These are phyloP conservation scores for Nothoprocta perdicaria DNA, from an alignment of 2,113 vertebrate species.

Conservation along the genomic window DNA sequence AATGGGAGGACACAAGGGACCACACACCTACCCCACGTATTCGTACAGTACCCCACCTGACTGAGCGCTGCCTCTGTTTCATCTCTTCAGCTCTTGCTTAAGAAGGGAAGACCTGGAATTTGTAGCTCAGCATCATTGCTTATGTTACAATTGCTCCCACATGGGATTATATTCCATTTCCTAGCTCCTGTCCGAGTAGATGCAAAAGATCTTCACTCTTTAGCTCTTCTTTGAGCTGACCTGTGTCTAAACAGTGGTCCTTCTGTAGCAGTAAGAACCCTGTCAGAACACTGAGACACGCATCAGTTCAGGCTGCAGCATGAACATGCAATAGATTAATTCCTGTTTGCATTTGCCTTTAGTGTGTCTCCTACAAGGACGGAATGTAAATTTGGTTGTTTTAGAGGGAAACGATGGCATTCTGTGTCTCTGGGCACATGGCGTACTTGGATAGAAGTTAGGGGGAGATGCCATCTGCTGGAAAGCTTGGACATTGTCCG, in stretches of 20 bases:
- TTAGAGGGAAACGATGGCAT: background rate
- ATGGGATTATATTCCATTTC: background rate
- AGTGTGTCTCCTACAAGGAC: background rate
- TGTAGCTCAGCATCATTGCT: background rate
- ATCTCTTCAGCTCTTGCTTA: background rate
- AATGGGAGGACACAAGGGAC: background rate
- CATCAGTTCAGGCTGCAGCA: background rate
- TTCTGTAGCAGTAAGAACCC: background rate
- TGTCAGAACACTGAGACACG: background rate
- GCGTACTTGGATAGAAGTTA: slow-evolving; percentile 57
- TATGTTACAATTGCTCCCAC: background rate
- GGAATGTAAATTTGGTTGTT: background rate
- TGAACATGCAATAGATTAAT: background rate
- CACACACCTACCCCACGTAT: background rate
- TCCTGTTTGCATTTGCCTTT: slow-evolving; percentile 9
- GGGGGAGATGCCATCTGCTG: slow-evolving; percentile 80
- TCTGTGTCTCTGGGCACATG: slow-evolving; percentile 41
- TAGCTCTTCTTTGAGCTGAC: slow-evolving; percentile 12
- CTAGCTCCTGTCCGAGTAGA: slow-evolving; percentile 6
- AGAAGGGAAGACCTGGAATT: background rate
- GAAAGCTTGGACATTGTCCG: slow-evolving; percentile 50
- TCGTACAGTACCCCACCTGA: background rate
- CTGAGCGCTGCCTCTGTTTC: background rate
- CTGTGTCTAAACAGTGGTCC: background rate
- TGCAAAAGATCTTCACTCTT: slow-evolving; percentile 11